These are phyloP conservation scores for Odontamblyopus rebecca DNA, from an alignment of 2,797 vertebrate genomes.

Conservation along the genomic window DNA sequence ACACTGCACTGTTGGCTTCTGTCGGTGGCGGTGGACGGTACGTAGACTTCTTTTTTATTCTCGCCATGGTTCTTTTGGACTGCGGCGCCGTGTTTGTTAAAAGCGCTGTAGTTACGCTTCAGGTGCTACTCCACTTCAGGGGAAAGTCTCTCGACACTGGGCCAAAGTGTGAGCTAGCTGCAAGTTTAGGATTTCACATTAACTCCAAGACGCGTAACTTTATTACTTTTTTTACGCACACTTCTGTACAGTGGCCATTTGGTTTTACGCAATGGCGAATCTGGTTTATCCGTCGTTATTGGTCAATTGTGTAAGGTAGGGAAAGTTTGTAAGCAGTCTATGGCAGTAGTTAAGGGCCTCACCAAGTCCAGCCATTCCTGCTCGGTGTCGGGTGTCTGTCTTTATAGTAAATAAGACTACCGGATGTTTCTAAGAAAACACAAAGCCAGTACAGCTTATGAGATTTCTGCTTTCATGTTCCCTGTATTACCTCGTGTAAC, in stretches of 20 bases:
- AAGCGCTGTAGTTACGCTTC: slow-evolving; percentile 2
- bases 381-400: slow-evolving; percentile 75
- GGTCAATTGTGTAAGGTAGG: neutral
- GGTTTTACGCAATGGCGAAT: neutral
- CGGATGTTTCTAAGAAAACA: slow-evolving; percentile 12
- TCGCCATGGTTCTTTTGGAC: slow-evolving; percentile 35
- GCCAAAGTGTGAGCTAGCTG: neutral
- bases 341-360: slow-evolving; percentile 62
- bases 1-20: slow-evolving; percentile 68
- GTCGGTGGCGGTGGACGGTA: slow-evolving; percentile 64
- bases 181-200: slow-evolving; percentile 45
- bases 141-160: neutral
- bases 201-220: slow-evolving; percentile 22
- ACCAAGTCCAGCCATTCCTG: slow-evolving; percentile 52
- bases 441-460: neutral
- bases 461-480: neutral
- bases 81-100: slow-evolving; percentile 2
- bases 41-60: slow-evolving; percentile 56
- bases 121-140: neutral
- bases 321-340: slow-evolving; percentile 37
- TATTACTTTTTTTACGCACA: neutral
- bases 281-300: neutral
- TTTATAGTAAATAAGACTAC: slow-evolving; percentile 20
- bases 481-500: slow-evolving; percentile 10
- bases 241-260: neutral